A percentile compares a stretch with the other conserved stretches of the same genome.
Evolutionary conservation across 2,888 invertebrate species (phyloP).

Genomic region (Galerucella calmariensis): DNA sequence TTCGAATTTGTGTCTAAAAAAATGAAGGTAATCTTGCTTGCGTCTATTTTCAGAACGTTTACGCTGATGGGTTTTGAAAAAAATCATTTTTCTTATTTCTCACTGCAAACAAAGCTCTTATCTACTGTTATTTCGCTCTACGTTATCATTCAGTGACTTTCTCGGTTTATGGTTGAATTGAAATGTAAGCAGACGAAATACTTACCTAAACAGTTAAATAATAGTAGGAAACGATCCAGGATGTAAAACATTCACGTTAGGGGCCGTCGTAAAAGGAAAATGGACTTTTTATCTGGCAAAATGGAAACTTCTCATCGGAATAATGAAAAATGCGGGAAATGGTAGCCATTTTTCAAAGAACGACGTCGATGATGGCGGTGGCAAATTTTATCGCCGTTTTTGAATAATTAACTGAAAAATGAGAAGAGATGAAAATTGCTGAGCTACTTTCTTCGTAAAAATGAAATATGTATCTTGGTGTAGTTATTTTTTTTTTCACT

Average conservation of each 20-base stretch:
- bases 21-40: too few relatives aligned
- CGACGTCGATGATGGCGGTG: constrained; percentile 21
- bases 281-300: constrained; percentile 29
- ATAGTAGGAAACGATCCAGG: constrained; percentile 16
- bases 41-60: not conserved
- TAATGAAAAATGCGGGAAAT: constrained; percentile 31
- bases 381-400: constrained; percentile 29
- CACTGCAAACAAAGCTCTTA: not conserved
- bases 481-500: constrained; percentile 4
- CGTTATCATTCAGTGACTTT: not conserved
- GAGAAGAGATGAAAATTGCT: constrained; percentile 11
- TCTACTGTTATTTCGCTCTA: not conserved
- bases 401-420: constrained; percentile 33
- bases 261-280: constrained; percentile 22
- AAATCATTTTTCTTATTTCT: not conserved
- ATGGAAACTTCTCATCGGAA: constrained; percentile 25
- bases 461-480: constrained; percentile 17
- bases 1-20: too few relatives aligned
- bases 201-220: constrained; percentile 9
- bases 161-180: constrained; percentile 7
- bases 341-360: constrained; percentile 24
- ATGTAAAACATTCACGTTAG: constrained; percentile 24
- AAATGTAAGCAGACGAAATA: not conserved
- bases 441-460: constrained; percentile 4
- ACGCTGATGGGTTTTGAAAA: too few relatives aligned